Evolutionary conservation across 1,140 invertebrate species (phyloP), one percentile per base, ranked within the genome.

Genomic region (Leptinotarsa texana): DNA sequence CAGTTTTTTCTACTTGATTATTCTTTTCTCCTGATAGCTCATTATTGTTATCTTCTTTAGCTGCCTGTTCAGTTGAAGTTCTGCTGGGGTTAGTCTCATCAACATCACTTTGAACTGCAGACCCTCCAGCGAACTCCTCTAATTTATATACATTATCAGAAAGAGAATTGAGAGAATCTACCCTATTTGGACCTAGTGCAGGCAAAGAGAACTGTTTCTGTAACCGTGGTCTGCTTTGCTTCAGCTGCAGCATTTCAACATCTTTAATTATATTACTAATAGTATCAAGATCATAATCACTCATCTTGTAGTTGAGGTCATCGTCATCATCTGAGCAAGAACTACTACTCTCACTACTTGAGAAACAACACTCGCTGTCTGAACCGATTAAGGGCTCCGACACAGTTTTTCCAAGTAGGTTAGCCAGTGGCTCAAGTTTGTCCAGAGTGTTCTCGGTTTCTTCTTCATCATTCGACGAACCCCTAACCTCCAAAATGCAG

Each of bases 231-330:
- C 63, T 74, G 33, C 68, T 72, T n/a, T 77, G 42, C 63, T 69
- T 75, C 22, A 70, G 72, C 72, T 81, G 78, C 49, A 80, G 27
- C 61, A 75, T 78, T 72, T 82, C 76, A 13, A 90, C 87, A 22
- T 87, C 88, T 77, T 87, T 86, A 4, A 89, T 86, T 70, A 89
- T 86, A 66, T 87, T 87, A 78, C 87, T 89, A 4, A 89, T 87
- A 51, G 85, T 89, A 47, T 79, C 78, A 15, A 79, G 42, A 72
- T 76, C 74, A 47, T 69, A 67, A 42, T 68, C 62, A 24, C n/a
- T 21, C 4, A 69, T 73, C 15, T 68, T 72, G 47, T 73, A 77
- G 51, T 73, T 47, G n/a, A 27, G 2, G 27, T 42, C 33, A 6
- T 68, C 63, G 24, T 75, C 68, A 57, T 71, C 73, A 61, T 79